Evolutionary conservation across 92 coral and sea anemone species (phyloP).

Genomic region (Actinostola sp.): DNA sequence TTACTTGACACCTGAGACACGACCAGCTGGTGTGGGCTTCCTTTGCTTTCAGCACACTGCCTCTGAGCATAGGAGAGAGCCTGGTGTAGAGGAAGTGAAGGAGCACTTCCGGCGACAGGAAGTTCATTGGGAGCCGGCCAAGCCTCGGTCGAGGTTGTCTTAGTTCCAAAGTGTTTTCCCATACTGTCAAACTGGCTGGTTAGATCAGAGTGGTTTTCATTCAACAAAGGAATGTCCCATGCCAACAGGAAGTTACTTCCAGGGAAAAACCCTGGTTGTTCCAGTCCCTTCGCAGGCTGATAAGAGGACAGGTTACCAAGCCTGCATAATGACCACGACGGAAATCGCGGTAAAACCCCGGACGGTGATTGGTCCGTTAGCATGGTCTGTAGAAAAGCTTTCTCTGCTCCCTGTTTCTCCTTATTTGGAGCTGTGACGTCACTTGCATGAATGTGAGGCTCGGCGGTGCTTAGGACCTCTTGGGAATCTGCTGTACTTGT

Average conservation of each 20-base stretch:
- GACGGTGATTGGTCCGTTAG: constrained; percentile 79
- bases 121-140: constrained; percentile 99
- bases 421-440: constrained; percentile 30
- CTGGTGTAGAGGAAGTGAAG: constrained; percentile 95
- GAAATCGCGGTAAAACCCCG: constrained; percentile 83
- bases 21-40: constrained; percentile 63
- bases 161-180: constrained; percentile 82
- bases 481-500: constrained; percentile 81
- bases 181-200: constrained; percentile 94
- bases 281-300: constrained; percentile 89
- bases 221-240: constrained; percentile 97
- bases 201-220: constrained; percentile 78
- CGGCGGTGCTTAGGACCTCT: constrained; percentile 71
- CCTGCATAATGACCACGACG: constrained; percentile 97
- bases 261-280: constrained; percentile 98
- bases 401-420: constrained; percentile 15
- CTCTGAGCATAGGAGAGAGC: constrained; percentile 83
- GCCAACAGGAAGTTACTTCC: constrained; percentile 92
- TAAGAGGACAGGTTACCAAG: constrained; percentile 87
- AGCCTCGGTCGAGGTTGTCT: constrained; percentile 84
- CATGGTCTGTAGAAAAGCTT: constrained; percentile 89
- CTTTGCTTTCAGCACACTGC: constrained; percentile 81
- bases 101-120: constrained; percentile 76
- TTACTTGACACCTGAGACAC: constrained; percentile 45
- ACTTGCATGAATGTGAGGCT: constrained; percentile 52